Conservation (phyloP, 2,888 invertebrate species). For the Strigamia maritima region DNA sequence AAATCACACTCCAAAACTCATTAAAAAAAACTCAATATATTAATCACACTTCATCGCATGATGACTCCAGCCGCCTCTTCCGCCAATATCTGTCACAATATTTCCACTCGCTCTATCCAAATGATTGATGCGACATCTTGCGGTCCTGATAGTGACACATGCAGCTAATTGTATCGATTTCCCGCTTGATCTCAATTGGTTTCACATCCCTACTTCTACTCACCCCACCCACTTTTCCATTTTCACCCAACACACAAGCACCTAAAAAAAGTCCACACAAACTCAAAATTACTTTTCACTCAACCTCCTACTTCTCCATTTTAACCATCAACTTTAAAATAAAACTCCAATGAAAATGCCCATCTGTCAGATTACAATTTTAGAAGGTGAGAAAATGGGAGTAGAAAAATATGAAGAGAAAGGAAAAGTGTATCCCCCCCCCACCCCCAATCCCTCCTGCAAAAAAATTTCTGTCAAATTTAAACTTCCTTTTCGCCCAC, state of each 20-base stretch:
- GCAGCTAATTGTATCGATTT: constrained; percentile 27
- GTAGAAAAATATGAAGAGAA: neutral
- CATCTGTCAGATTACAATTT: constrained; percentile 1
- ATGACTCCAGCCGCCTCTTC: neutral
- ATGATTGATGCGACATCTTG: constrained; percentile 27
- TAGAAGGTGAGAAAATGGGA: neutral
- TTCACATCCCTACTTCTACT: neutral
- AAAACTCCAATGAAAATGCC: neutral
- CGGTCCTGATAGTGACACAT: constrained; percentile 29
- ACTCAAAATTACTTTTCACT: constrained; percentile 24
- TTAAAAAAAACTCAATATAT: neutral
- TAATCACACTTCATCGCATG: neutral
- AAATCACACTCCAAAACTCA: neutral
- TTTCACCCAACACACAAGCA: neutral
- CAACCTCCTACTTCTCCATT: neutral
- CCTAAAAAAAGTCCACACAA: neutral
- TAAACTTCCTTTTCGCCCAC: neutral
- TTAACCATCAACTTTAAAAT: neutral
- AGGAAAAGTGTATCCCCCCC: too few species aligned
- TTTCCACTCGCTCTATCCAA: constrained; percentile 2
- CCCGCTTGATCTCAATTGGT: constrained; percentile 18
- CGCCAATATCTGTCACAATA: constrained; percentile 13
- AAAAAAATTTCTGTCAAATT: neutral
- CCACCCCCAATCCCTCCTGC: neutral
- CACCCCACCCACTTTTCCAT: neutral